Conservation (phyloP, 2,888 invertebrate species). For the Philonicus albiceps region DNA sequence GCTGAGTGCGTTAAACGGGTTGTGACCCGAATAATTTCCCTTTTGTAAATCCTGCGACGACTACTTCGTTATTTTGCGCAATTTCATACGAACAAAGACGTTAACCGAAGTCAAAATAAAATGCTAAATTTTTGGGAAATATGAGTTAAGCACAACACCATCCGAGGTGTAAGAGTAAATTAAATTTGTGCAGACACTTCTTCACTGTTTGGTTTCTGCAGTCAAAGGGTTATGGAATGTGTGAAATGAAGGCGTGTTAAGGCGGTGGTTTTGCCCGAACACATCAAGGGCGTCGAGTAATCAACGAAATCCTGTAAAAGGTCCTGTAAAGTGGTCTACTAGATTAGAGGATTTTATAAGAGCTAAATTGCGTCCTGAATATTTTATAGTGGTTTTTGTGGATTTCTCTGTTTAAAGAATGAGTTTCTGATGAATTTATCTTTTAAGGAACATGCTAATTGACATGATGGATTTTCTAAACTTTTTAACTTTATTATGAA, state of each 20-base stretch:
- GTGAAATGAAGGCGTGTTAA: neutral
- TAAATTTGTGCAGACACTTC: neutral
- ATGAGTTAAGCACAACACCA: neutral
- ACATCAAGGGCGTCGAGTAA: neutral
- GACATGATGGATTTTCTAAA: neutral
- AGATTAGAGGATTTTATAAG: neutral
- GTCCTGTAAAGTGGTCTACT: neutral
- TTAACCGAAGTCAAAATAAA: neutral
- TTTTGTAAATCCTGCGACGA: neutral
- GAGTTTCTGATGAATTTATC: neutral
- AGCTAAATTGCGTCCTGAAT: neutral
- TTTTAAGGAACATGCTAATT: neutral
- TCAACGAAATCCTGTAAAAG: neutral
- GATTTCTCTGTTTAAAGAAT: neutral
- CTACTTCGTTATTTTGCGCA: neutral
- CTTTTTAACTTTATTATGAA: too few species aligned
- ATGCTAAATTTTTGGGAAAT: neutral
- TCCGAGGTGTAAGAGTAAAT: neutral
- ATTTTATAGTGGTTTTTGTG: neutral
- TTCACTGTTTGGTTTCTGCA: neutral
- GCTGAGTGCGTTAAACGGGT: neutral
- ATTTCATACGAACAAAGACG: neutral
- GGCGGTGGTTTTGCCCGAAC: neutral
- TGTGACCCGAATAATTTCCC: neutral
- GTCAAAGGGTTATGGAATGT: neutral